Base-by-base conservation (phyloP, 2,888 invertebrate species). In the Ramazzottius varieornatus region DNA sequence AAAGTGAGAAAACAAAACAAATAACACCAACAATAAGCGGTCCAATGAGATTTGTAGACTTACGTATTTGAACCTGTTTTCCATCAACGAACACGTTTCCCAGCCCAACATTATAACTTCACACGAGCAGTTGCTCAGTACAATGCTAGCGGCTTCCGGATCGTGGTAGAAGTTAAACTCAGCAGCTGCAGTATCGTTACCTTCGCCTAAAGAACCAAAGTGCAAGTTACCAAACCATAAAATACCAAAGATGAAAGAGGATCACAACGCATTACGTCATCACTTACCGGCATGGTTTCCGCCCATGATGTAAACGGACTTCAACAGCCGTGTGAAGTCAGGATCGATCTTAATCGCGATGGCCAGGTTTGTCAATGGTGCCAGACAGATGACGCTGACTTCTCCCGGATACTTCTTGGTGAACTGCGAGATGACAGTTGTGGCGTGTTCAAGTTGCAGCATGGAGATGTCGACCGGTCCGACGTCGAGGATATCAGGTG, bases 311-410 rank as follows among this genome's bases (percentile, higher is more conserved):
- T 81, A 84, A 40, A 88, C 76, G 63, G 83, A 82, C 67, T 83
- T 82, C 0, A 88, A 74, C 68, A 82, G 79, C 32, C 77, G 71
- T 0, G 82, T 74, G 72, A 88, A 83, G 1, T 80, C 73, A 0
- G 83, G 81, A 70, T 84, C 85, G 70, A 86, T 73, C 71, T 83
- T 82, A 1, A 84, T 78, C 1, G 86, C 83, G 67, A 87, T 71
- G 0, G 88, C 89, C 63, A 87, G 77, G 71, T 88, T 89, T 0
- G 88, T 88, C 33, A 89, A 74, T 0, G 89, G 83, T 0, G 84
- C 88, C 2, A 77, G 66, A 65, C 72, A 71, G 32, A 87, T 67
- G 1, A 75, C 67, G 2, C 70, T 72, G 32, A 74, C 65, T 64
- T 72, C 70, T 32, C 73, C 75, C 73, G 65, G 16, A 67, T 69